Base-by-base conservation (phyloP, 2,888 invertebrate genomes). In the Encarsia formosa region DNA sequence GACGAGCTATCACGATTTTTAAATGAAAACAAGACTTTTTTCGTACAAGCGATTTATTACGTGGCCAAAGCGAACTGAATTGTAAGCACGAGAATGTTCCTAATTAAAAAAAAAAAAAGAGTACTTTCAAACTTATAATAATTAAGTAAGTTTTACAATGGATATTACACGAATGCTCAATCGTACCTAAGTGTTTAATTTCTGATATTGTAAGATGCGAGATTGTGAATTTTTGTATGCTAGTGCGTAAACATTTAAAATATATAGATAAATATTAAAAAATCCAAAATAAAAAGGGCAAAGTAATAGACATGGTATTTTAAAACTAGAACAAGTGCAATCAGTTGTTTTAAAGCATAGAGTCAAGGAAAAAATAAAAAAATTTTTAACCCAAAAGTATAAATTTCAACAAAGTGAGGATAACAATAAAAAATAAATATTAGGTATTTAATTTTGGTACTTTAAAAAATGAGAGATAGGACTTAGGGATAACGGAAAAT, bases 401-500 rank as follows among this genome's bases (percentile, higher is more conserved):
- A 29, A 16, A 19, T 18, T 29, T 44, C 23, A 35, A 53, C 18
- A 19, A 20, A 32, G 11, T 13, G 11, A 38, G 13, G n/a, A 13
- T 6, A 23, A 23, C 16, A 38, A 22, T 15, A 45, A 15, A 24
- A 13, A 4, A 22, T 8, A 22, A 19, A 4, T 24, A 26, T 19
- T 32, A 29, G 22, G 8, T 22, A 18, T 18, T 31, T 20, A 24
- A 4, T 31, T 46, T 41, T 35, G 35, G 42, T 47, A 47, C 24
- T 22, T 42, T 38, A 18, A 45, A 32, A 49, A 39, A 44, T 34
- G 49, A 56, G 46, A 56, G 52, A 52, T 55, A 52, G 51, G 55
- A 52, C 55, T 56, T 49, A 56, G 49, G 49, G 45, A 49, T 16
- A 61, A 56, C 56, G 54, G 52, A 56, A 59, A 66, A 66, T 66